Evolutionary conservation across 2,113 vertebrate species (phyloP).

Genomic region (Polyodon spathula): DNA sequence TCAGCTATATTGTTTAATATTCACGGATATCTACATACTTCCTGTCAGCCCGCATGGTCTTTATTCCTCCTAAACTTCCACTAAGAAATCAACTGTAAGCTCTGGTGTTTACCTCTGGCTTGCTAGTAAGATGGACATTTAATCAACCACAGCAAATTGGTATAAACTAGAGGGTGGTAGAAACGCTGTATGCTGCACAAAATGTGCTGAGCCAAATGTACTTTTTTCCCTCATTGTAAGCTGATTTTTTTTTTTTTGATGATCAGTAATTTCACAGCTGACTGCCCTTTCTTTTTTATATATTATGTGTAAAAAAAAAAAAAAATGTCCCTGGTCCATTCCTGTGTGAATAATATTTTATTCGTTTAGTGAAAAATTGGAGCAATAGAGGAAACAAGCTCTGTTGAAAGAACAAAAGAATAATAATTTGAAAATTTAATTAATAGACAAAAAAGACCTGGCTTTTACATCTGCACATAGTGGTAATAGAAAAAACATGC

Average conservation of each 20-base stretch:
- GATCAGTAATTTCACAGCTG: slow-evolving; percentile 71
- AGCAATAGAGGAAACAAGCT: no score
- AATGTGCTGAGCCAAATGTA: slow-evolving; percentile 43
- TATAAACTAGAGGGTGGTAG: slow-evolving; percentile 33
- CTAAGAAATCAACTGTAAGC: slow-evolving; percentile 24
- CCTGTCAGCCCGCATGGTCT: slow-evolving; percentile 1
- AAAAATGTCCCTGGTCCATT: no score
- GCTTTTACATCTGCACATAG: no score
- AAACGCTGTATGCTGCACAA: slow-evolving; percentile 38
- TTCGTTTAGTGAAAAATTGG: no score
- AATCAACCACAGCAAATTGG: slow-evolving; percentile 48
- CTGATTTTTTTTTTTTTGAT: slow-evolving; percentile 49
- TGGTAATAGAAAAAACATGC: no score
- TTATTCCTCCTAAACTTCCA: slow-evolving; percentile 22
- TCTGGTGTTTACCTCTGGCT: slow-evolving; percentile 15
- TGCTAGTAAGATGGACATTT: slow-evolving; percentile 35
- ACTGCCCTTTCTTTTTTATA: slow-evolving; percentile 51
- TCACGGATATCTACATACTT: not conserved
- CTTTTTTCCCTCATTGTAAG: slow-evolving; percentile 35
- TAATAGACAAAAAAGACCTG: no score
- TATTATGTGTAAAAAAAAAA: slow-evolving; percentile 51
- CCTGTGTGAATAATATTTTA: no score
- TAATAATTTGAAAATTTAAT: no score
- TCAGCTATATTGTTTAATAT: not conserved
- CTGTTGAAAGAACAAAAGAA: no score